Evolutionary conservation across 2,888 invertebrate genomes (phyloP).

Genomic region (Acanthoscelides obtectus): DNA sequence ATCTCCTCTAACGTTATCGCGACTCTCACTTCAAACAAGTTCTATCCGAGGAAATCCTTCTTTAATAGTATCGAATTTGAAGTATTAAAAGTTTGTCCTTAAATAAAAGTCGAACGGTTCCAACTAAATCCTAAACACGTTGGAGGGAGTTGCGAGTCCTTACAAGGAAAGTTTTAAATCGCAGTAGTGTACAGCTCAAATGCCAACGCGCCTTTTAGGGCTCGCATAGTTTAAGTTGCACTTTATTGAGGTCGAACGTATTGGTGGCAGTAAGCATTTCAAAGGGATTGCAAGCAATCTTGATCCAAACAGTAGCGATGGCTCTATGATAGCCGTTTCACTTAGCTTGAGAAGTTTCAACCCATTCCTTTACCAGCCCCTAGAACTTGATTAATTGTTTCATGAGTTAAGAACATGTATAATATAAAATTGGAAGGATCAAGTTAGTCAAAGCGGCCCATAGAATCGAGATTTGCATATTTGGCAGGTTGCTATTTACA

Average conservation of each 20-base stretch:
- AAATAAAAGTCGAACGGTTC: slow-evolving; percentile 7
- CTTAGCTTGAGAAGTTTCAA: too few species aligned
- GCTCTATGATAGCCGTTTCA: too few species aligned
- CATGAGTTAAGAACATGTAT: too few species aligned
- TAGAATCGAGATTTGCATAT: too few species aligned
- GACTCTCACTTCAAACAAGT: slow-evolving; percentile 1
- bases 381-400: too few species aligned
- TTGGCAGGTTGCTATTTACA: too few species aligned
- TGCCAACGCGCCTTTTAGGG: not conserved
- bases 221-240: not conserved
- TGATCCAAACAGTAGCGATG: too few species aligned
- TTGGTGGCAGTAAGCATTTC: not conserved
- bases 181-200: not conserved
- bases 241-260: not conserved
- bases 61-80: slow-evolving; percentile 1
- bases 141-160: not conserved
- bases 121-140: slow-evolving; percentile 5
- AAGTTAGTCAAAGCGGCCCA: too few species aligned
- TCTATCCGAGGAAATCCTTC: not conserved
- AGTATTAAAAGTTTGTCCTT: slow-evolving; percentile 3
- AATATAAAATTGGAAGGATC: too few species aligned
- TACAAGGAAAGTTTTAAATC: slow-evolving; percentile 3
- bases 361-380: too few species aligned
- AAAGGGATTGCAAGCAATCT: too few species aligned
- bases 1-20: not conserved